phyloP scores from a whole-genome alignment of 2,797 vertebrate species.

The Lutjanus campechanus region DNA sequence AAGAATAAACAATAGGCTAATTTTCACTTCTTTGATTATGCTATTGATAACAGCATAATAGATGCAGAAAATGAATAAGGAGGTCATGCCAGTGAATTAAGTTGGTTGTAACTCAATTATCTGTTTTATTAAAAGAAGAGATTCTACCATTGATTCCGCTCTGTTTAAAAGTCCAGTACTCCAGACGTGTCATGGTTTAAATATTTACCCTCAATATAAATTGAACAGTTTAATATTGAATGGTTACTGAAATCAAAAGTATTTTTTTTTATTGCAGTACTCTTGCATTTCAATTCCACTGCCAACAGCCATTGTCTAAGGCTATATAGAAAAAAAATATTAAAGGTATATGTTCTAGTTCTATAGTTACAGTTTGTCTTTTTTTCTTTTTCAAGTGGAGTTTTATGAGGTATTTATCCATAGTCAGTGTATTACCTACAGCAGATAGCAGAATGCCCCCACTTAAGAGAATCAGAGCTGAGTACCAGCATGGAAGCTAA shows the following conservation, averaged over 20 bases:
- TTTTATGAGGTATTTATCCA: too few relatives aligned
- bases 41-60: slow-evolving; percentile 13
- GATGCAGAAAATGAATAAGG: background rate
- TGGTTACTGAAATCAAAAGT: background rate
- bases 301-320: slow-evolving; percentile 4
- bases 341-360: too few relatives aligned
- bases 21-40: background rate
- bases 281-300: slow-evolving; percentile 14
- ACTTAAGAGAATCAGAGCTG: too few relatives aligned
- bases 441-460: too few relatives aligned
- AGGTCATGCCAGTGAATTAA: slow-evolving; percentile 9
- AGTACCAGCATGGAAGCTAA: too few relatives aligned
- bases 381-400: too few relatives aligned
- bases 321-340: background rate
- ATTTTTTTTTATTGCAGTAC: background rate
- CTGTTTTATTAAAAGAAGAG: background rate
- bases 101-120: background rate
- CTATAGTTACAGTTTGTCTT: too few relatives aligned
- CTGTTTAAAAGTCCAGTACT: background rate
- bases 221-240: background rate
- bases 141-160: background rate
- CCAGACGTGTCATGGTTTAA: background rate
- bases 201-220: slow-evolving; percentile 1
- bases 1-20: slow-evolving; percentile 9
- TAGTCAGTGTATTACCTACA: too few relatives aligned